A percentile compares a stretch with the other conserved stretches of the same genome.
phyloP scores from a whole-genome alignment of 2,888 invertebrate species.

The Melangyna quadrimaculata region DNA sequence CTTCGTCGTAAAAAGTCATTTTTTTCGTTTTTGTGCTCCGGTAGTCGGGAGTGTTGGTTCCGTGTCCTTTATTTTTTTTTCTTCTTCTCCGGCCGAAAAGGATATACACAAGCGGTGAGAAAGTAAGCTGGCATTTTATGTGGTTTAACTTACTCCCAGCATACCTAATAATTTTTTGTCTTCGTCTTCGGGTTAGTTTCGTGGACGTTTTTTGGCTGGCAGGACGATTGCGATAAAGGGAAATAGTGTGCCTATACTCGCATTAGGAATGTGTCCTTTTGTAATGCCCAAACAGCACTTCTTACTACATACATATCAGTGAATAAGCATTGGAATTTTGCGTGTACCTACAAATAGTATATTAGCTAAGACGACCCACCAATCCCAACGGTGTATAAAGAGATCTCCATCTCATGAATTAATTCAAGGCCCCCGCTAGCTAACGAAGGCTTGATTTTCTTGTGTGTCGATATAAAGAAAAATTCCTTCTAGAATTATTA shows the following conservation, averaged over 20 bases:
- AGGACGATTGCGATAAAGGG: slow-evolving; percentile 45
- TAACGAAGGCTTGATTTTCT: slow-evolving; percentile 1
- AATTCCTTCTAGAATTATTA: slow-evolving; percentile 24
- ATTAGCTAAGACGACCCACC: neutral
- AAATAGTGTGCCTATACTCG: neutral
- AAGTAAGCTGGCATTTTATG: slow-evolving; percentile 62
- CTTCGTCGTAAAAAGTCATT: slow-evolving; percentile 16
- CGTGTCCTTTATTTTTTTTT: slow-evolving; percentile 44
- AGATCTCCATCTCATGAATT: slow-evolving; percentile 55
- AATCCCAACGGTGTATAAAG: slow-evolving; percentile 1
- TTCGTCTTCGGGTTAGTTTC: slow-evolving; percentile 53
- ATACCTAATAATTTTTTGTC: slow-evolving; percentile 43
- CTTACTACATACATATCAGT: neutral
- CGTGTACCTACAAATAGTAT: slow-evolving; percentile 48
- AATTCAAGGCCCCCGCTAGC: slow-evolving; percentile 30
- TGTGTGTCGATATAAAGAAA: slow-evolving; percentile 23
- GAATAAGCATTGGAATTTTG: slow-evolving; percentile 52
- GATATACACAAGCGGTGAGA: slow-evolving; percentile 39
- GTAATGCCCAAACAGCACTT: neutral
- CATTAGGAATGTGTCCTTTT: neutral
- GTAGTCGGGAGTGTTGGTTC: slow-evolving; percentile 62
- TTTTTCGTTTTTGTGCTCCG: slow-evolving; percentile 12
- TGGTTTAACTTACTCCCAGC: slow-evolving; percentile 54
- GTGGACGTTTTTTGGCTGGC: slow-evolving; percentile 37
- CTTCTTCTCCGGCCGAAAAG: slow-evolving; percentile 12